Base-by-base conservation (phyloP, 2,113 vertebrate genomes). In the Poeciliopsis occidentalis region DNA sequence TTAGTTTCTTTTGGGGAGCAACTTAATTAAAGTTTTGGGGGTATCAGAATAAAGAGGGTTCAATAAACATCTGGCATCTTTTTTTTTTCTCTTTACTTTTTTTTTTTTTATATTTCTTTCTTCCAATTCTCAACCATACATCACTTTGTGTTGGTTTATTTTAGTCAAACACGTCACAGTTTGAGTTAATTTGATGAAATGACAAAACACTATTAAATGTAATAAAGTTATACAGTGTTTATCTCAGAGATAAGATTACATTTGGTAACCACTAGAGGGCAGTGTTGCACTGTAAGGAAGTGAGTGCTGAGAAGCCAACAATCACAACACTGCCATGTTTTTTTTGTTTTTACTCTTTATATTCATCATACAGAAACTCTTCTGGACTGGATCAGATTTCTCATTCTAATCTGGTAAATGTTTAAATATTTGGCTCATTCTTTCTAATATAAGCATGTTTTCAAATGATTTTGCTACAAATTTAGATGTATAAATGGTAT, bases 261-360 rank as follows among this genome's bases (percentile, higher is more conserved):
- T 30, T 5, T 3, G 5, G 1, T 4, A 0, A 0, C 73, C 90
- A 88, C 79, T 54, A 92, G 92, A 82, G 77, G 88, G 76, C 83
- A 87, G 83, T 88, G 86, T 90, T 27, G 67, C 24, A 67, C 80
- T 85, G 44, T 29, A 63, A 8, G 15, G 31, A 37, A 39, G 12
- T 6, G 3, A 17, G 1, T 30, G 60, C 1, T 8, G 8, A 67
- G 22, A 26, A 29, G 3, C 7, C 29, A 5, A 11, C 19, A 54
- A 22, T 34, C 32, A 34, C 32, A 34, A 37, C 34, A 0, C 34
- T 11, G 34, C 34, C 34, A 12, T 37, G 34, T 37, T 17, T 3
- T n/a, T n/a, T 57, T 19, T 24, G 8, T n/a, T 57, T 8, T 57
- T 57, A 7, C 22, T 57, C 0, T 57, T 22, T 24, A 57, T 8